Evolutionary conservation across 1,140 invertebrate species (phyloP).

Genomic region (Drosophila virilis): DNA sequence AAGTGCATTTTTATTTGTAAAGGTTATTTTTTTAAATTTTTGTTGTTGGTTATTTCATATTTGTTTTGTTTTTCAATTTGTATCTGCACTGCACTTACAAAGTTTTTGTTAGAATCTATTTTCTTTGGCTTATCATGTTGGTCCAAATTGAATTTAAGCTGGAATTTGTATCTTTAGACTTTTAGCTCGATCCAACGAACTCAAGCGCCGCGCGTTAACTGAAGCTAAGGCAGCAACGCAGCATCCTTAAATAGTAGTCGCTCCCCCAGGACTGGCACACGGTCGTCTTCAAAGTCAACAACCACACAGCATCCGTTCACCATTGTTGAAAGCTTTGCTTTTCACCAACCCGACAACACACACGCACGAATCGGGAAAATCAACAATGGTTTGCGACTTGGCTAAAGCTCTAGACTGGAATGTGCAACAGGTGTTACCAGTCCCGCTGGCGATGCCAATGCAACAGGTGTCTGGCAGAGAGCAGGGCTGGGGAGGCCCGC

Average conservation of each 20-base stretch:
- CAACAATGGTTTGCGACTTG: constrained; percentile 49
- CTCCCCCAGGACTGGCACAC: constrained; percentile 40
- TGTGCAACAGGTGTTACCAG: constrained; percentile 23
- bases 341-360: neutral
- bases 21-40: neutral
- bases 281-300: constrained; percentile 42
- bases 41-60: neutral
- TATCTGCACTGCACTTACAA: constrained; percentile 24
- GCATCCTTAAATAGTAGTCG: constrained; percentile 81
- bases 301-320: constrained; percentile 56
- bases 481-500: neutral
- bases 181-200: constrained; percentile 71
- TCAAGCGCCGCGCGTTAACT: constrained; percentile 82
- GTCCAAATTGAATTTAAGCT: constrained; percentile 30
- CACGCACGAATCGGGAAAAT: constrained; percentile 24
- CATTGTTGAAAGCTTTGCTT: constrained; percentile 62
- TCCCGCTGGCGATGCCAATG: no score
- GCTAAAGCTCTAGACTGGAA: constrained; percentile 53
- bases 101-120: constrained; percentile 3
- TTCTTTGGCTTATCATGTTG: constrained; percentile 51
- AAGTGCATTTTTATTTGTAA: neutral
- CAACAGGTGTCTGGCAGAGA: constrained; percentile 12
- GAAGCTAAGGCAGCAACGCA: constrained; percentile 76
- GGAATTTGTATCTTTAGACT: constrained; percentile 26
- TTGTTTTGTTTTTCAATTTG: neutral